Conservation (phyloP, 1,140 invertebrate species). For the Drosophila serrata region DNA sequence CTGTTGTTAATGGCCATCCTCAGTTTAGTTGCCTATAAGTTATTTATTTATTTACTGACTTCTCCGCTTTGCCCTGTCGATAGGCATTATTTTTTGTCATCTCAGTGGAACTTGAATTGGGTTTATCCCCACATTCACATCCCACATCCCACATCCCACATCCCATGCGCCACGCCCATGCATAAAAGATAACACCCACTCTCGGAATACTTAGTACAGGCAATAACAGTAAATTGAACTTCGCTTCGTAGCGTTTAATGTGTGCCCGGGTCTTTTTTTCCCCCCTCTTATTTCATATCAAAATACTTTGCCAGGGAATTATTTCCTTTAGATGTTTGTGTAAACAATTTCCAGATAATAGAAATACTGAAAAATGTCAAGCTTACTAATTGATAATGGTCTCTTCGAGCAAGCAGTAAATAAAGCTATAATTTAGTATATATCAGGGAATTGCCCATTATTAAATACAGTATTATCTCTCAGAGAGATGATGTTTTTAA, state of each 20-base stretch:
- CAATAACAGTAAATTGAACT: conserved; percentile 73
- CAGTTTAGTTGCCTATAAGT: conserved; percentile 72
- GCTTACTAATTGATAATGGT: background rate
- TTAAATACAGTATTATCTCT: background rate
- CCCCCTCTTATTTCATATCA: conserved; percentile 17
- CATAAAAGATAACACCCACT: conserved; percentile 52
- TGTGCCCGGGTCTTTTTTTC: background rate
- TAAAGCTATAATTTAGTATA: background rate
- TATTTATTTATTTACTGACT: conserved; percentile 74
- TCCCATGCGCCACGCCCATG: conserved; percentile 39
- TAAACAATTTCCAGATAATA: conserved; percentile 21
- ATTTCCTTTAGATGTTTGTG: background rate
- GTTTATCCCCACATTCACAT: conserved; percentile 8
- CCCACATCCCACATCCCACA: background rate
- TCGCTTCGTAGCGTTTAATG: conserved; percentile 57
- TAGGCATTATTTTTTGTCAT: conserved; percentile 63
- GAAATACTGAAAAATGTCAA: background rate
- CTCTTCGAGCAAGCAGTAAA: background rate
- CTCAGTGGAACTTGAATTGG: conserved; percentile 14
- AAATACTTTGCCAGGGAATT: background rate
- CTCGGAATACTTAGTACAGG: conserved; percentile 31
- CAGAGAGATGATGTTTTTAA: background rate
- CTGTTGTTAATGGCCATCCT: conserved; percentile 60
- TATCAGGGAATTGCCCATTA: background rate
- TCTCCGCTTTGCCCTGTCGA: conserved; percentile 36